Conservation (phyloP, 2,888 invertebrate genomes). For the Ormia ochracea region DNA sequence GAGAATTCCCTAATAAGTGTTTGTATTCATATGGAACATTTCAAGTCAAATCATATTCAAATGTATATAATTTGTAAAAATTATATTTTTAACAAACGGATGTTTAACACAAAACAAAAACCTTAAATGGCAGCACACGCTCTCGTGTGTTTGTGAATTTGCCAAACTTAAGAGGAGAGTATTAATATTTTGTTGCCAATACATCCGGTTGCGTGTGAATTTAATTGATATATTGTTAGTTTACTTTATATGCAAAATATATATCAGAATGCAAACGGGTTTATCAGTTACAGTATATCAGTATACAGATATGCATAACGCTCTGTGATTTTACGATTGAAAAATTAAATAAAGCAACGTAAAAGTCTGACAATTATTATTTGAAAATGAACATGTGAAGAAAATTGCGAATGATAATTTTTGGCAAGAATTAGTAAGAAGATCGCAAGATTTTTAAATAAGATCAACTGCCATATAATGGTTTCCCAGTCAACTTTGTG, state of each 20-base stretch:
- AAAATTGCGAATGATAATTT: neutral
- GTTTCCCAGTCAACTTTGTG: too few relatives aligned
- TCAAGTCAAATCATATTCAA: neutral
- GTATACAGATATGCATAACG: slow-evolving; percentile 28
- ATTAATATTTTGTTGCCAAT: slow-evolving; percentile 34
- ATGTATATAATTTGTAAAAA: slow-evolving; percentile 47
- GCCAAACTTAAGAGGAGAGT: neutral
- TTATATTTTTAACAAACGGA: slow-evolving; percentile 52
- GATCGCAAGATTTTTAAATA: neutral
- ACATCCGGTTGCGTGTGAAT: slow-evolving; percentile 62
- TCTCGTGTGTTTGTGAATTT: slow-evolving; percentile 12
- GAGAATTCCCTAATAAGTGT: neutral
- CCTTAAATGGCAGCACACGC: slow-evolving; percentile 40
- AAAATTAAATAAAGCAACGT: slow-evolving; percentile 25
- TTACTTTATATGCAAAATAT: slow-evolving; percentile 43
- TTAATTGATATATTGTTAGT: slow-evolving; percentile 51
- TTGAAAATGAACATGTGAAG: neutral
- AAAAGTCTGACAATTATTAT: neutral
- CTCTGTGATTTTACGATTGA: slow-evolving; percentile 44
- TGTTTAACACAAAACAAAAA: slow-evolving; percentile 47
- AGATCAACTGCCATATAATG: neutral
- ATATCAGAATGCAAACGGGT: neutral
- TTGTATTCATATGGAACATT: neutral
- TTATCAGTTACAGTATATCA: neutral
- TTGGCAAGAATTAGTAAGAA: neutral